Conservation (phyloP, 2,888 invertebrate genomes). For the Oligia latruncula region DNA sequence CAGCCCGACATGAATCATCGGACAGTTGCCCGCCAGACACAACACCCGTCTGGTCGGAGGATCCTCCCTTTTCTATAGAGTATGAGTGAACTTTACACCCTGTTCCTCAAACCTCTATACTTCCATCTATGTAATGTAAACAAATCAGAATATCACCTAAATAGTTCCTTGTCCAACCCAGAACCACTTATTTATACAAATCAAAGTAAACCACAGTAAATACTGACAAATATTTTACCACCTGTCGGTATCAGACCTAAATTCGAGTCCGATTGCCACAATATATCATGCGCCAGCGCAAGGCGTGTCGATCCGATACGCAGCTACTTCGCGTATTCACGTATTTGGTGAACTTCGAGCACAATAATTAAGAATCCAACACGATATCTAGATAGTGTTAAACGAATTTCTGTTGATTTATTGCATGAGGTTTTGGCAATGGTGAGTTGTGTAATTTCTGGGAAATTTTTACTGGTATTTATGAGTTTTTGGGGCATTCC, state of each 20-base stretch:
- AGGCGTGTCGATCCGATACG: slow-evolving; percentile 79
- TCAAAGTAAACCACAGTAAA: slow-evolving; percentile 31
- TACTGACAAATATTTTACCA: slow-evolving; percentile 64
- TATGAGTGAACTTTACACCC: too few relatives aligned
- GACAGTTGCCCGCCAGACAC: too few relatives aligned
- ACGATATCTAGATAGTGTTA: slow-evolving; percentile 75
- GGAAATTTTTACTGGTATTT: background rate
- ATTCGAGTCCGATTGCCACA: slow-evolving; percentile 54
- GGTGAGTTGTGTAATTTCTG: slow-evolving; percentile 1
- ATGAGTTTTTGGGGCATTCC: background rate
- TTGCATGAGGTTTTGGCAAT: slow-evolving; percentile 14
- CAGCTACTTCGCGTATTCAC: slow-evolving; percentile 76
- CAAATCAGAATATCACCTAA: background rate
- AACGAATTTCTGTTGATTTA: slow-evolving; percentile 70
- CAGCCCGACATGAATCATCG: too few relatives aligned
- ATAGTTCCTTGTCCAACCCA: background rate
- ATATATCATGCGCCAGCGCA: slow-evolving; percentile 57
- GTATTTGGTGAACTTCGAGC: slow-evolving; percentile 76
- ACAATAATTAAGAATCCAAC: slow-evolving; percentile 73
- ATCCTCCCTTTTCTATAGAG: too few relatives aligned
- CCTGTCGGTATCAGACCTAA: slow-evolving; percentile 75
- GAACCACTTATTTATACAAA: slow-evolving; percentile 29
- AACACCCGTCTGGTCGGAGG: too few relatives aligned
- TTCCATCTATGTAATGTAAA: too few relatives aligned
- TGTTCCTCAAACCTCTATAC: too few relatives aligned